Conservation (phyloP, 1,140 invertebrate genomes). For the Nephotettix cincticeps region DNA sequence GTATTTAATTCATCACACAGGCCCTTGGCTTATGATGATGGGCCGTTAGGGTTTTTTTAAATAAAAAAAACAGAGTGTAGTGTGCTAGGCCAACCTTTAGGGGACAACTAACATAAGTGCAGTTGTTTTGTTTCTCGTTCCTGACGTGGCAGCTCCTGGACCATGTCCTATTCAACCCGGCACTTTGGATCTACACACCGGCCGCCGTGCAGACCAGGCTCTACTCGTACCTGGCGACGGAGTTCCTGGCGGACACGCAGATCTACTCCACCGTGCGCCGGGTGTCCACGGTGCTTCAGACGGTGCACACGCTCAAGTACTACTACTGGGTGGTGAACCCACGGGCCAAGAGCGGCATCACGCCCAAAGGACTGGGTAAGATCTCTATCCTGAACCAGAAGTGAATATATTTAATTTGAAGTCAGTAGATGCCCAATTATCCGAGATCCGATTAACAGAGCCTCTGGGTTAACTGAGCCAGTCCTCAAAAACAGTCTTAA, state of each 20-base stretch:
- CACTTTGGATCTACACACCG: constrained; percentile 97
- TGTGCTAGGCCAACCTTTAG: too few species aligned
- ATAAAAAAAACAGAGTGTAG: too few species aligned
- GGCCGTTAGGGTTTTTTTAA: too few species aligned
- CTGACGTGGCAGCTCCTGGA: constrained; percentile 84
- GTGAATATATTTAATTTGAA: too few species aligned
- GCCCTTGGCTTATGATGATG: too few species aligned
- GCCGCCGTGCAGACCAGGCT: constrained; percentile 94
- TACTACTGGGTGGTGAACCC: constrained; percentile 99
- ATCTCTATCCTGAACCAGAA: constrained; percentile 30
- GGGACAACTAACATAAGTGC: constrained; percentile 22
- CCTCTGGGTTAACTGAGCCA: too few species aligned
- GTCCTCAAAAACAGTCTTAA: too few species aligned
- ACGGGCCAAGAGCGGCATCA: constrained; percentile 89
- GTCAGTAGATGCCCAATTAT: too few species aligned
- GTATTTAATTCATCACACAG: too few species aligned
- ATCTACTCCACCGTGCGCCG: constrained; percentile 96
- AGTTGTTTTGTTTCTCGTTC: constrained; percentile 28
- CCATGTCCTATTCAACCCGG: constrained; percentile 98
- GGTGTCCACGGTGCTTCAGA: constrained; percentile 96
- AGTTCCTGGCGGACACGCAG: constrained; percentile 95
- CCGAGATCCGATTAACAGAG: too few species aligned
- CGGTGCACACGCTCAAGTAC: constrained; percentile 97
- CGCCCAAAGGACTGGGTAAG: constrained; percentile 90
- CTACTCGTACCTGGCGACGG: constrained; percentile 96